Evolutionary conservation across 2,888 invertebrate genomes (phyloP), one percentile per base, ranked within the genome.

Genomic region (Agrenia bidenticulata): DNA sequence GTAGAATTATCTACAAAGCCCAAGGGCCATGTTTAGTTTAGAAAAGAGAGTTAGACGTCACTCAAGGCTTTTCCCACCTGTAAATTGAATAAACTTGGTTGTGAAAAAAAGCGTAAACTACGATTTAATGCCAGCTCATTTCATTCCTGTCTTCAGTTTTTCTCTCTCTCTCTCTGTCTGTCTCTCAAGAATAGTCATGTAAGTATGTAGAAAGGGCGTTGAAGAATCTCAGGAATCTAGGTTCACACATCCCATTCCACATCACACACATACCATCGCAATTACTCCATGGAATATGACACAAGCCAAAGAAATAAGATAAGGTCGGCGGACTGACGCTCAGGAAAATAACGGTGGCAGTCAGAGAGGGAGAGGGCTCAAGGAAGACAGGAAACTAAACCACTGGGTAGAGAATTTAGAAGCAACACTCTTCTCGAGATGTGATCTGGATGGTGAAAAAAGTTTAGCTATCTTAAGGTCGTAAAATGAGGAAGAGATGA

Each of bases 401-500:
- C 32, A 32, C 32, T 11, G 32, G 4, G 32, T n/a, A n/a, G n/a
- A n/a, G 32, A 32, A 32, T 4, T 11, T 32, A 11, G 11, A 32
- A 32, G 32, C 32, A 32, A 32, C 32, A 32, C 32, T 32, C 32
- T 32, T 11, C 32, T 4, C 32, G 5, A 4, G 32, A 7, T 11
- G 4, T 11, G 5, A 32, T 11, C 11, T 7, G 5, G 51, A 51
- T 51, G 51, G 19, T 17, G 37, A 19, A 57, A 57, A 57, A 57
- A 57, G 41, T 57, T 57, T 57, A 27, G 57, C 57, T 41, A 57
- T 57, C 21, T 57, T 57, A n/a, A 23, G 57, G 24, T 39, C 57
- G 57, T 57, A 57, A 41, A 57, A 57, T 57, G 41, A 41, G 57
- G 57, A 57, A 57, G 57, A 57, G 57, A 41, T 41, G 57, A 57